Evolutionary conservation across 2,888 invertebrate species (phyloP), one percentile per base, ranked within the genome.

Genomic region (Drosophila suboccidentalis): DNA sequence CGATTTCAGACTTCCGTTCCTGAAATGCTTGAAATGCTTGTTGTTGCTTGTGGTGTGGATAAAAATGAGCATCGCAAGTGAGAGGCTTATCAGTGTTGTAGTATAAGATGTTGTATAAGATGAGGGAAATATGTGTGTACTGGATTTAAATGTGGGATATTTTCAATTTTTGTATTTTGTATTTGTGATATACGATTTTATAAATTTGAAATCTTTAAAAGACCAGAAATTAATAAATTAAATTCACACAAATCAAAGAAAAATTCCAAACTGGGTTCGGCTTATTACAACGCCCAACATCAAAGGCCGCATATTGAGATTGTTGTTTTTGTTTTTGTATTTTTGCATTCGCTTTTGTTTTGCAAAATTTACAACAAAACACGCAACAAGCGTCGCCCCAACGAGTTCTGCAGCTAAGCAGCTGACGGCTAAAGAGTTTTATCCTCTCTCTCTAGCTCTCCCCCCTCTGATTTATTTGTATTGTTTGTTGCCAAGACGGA

Each of bases 331-430:
- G 41, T 17, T 49, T 41, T 66, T 47, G 34, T 39, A 9, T 22
- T 15, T 46, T 32, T 32, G 41, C 49, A 65, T 65, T 58, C 36
- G 36, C 22, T 66, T 47, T 60, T 47, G 41, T 74, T 78, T 71
- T 57, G 39, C 62, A 67, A 62, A 62, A 64, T 60, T 79, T 77
- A 73, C 69, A 76, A 67, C 49, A 70, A 65, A 73, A 72, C 59
- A 78, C 71, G 70, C 81, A 89, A 87, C 78, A 84, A 84, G 84
- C 84, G 61, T 55, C 55, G 63, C 60, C 62, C 62, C 75, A 71
- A 80, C 71, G 67, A 82, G 74, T 79, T 83, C 72, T 71, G 78
- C 78, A 87, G 50, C 73, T 61, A 63, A 89, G 78, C 83, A 89
- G 89, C 89, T 84, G 89, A 78, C 66, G 84, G 66, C 73, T 54